These are phyloP conservation scores for Eumeta japonica DNA, from an alignment of 1,140 invertebrate species.

Conservation along the genomic window DNA sequence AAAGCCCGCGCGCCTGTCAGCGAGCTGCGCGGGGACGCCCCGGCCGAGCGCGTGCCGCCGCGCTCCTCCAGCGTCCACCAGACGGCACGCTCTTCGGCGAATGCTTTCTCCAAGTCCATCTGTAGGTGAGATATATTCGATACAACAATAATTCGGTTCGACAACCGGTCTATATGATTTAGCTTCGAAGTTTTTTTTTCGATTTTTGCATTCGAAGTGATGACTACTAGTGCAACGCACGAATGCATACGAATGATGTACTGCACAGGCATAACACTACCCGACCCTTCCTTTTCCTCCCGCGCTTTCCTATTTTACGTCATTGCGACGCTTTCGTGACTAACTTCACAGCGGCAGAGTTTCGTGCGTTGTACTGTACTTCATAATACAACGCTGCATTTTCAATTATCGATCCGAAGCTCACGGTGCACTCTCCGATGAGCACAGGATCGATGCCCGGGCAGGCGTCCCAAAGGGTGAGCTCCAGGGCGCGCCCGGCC, in stretches of 20 bases:
- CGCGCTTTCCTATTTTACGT: too few relatives aligned
- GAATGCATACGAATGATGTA: too few relatives aligned
- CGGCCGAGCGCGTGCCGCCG: conserved; percentile 70
- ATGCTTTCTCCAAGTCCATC: conserved; percentile 71
- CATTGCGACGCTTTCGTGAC: too few relatives aligned
- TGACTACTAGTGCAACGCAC: too few relatives aligned
- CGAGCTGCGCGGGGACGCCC: conserved; percentile 77
- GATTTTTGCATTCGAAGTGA: too few relatives aligned
- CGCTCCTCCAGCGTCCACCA: conserved; percentile 86
- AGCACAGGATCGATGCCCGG: conserved; percentile 80
- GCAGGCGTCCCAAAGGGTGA: conserved; percentile 83
- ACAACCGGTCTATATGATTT: neutral
- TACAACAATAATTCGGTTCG: too few relatives aligned
- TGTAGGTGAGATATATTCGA: conserved; percentile 14
- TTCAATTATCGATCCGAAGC: conserved; percentile 25
- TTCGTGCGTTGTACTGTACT: too few relatives aligned
- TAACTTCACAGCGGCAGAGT: too few relatives aligned
- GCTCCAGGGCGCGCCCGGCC: conserved; percentile 76
- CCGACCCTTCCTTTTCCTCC: too few relatives aligned
- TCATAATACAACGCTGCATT: too few relatives aligned
- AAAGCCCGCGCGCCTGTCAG: conserved; percentile 65
- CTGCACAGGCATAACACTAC: too few relatives aligned
- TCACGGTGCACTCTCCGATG: conserved; percentile 79
- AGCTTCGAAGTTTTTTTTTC: neutral
- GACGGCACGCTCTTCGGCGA: conserved; percentile 79